phyloP scores from a whole-genome alignment of 1,140 invertebrate species.

The Drosophila nigrodunni region DNA sequence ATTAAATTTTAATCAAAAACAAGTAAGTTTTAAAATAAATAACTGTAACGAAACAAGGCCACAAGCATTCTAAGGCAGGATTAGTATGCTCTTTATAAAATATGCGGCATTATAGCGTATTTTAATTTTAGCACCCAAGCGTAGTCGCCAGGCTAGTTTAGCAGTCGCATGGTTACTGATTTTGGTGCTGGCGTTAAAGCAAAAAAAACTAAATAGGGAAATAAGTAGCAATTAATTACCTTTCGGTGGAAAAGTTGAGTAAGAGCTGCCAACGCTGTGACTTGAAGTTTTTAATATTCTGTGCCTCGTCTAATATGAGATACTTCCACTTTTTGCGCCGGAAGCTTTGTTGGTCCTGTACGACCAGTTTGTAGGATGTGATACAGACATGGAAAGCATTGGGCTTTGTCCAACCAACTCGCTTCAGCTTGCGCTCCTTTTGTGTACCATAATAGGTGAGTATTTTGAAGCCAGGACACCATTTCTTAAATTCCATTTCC shows the following conservation, averaged over 20 bases:
- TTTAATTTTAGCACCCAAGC: slow-evolving; percentile 80
- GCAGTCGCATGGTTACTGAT: slow-evolving; percentile 80
- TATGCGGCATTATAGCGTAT: slow-evolving; percentile 71
- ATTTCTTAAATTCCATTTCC: slow-evolving; percentile 99
- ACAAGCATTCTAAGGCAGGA: slow-evolving; percentile 67
- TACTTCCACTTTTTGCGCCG: slow-evolving; percentile 99
- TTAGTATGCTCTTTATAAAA: slow-evolving; percentile 69
- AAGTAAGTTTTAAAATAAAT: not conserved
- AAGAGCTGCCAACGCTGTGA: slow-evolving; percentile 99
- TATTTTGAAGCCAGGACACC: slow-evolving; percentile 99
- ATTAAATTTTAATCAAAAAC: not conserved
- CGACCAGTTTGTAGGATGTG: slow-evolving; percentile 99
- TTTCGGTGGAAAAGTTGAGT: slow-evolving; percentile 97
- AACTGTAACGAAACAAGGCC: slow-evolving; percentile 73
- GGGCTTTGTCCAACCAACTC: slow-evolving; percentile 98
- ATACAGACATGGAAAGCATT: slow-evolving; percentile 99
- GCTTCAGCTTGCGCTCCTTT: slow-evolving; percentile 97
- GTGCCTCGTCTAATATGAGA: slow-evolving; percentile 99
- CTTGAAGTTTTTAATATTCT: slow-evolving; percentile 99
- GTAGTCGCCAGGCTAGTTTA: slow-evolving; percentile 80
- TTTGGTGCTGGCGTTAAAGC: slow-evolving; percentile 60
- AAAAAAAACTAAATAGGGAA: slow-evolving; percentile 1
- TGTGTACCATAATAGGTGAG: slow-evolving; percentile 99
- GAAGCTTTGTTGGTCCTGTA: slow-evolving; percentile 99
- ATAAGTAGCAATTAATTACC: slow-evolving; percentile 86